Percentiles rank a stretch among this genome's conserved stretches.
Evolutionary conservation across 2,888 invertebrate genomes (phyloP).

Genomic region (Listrodromus nycthemerus): DNA sequence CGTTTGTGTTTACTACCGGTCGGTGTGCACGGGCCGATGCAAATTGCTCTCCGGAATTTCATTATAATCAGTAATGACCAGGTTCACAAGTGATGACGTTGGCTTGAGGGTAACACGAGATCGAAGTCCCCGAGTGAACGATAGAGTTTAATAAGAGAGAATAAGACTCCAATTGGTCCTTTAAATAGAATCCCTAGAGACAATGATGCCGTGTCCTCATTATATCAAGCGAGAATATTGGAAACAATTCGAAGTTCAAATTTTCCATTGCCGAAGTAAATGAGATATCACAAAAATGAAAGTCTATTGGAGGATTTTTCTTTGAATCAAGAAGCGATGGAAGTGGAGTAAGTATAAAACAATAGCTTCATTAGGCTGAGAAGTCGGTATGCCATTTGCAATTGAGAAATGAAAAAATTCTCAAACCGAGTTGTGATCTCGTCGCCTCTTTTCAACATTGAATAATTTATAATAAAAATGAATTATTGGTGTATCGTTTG

Average conservation of each 20-base stretch:
- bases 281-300: background rate
- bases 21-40: background rate
- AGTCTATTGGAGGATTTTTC: background rate
- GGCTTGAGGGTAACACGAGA: conserved; percentile 26
- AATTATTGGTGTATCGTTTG: background rate
- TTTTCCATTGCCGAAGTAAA: background rate
- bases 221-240: conserved; percentile 13
- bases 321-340: conserved; percentile 1
- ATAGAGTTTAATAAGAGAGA: background rate
- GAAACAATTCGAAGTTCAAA: background rate
- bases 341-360: background rate
- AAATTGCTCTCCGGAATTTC: conserved; percentile 34
- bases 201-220: conserved; percentile 12
- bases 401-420: background rate
- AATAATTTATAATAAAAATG: no score
- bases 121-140: background rate
- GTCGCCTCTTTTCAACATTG: background rate
- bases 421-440: no score
- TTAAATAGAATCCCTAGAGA: background rate
- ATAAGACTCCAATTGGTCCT: conserved; percentile 14
- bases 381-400: conserved; percentile 5
- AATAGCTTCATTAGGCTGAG: background rate
- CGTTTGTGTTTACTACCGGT: background rate
- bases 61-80: conserved; percentile 32
- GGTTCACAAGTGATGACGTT: conserved; percentile 3